Evolutionary conservation across 2,888 invertebrate genomes (phyloP), one percentile per base, ranked within the genome.

Genomic region (Tuberolachnus salignus): DNA sequence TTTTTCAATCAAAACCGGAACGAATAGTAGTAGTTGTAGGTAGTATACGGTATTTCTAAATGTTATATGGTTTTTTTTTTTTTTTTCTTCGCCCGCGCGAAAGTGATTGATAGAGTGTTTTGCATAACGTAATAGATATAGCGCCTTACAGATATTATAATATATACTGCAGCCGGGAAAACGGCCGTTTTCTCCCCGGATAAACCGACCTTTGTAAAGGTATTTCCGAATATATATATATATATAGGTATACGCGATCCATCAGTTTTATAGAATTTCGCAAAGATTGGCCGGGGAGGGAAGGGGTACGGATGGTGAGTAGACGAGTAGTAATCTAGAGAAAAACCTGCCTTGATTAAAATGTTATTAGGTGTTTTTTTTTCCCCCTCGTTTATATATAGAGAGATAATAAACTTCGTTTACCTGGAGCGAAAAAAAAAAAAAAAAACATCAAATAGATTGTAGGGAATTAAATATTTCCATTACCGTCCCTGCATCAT

Each of bases 101-200:
- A 69, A 69, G 78, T 78, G 78, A 78, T 78, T 78, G 78, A 78
- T 78, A 57, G 59, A 69, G 57, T 69, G 49, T 78, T 78, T 78
- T 78, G 69, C 59, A 61, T 78, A 78, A 59, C 49, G 44, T 61
- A 78, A 78, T 64, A 74, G 73, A 74, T 73, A 73, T 72, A 44
- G 63, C 42, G 63, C 42, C 46, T 34, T 34, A 42, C 34, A 42
- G 10, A n/a, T n/a, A n/a, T n/a, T n/a, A 34, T 34, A 34, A 42
- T 55, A 63, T n/a, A 46, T 16, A 26, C 34, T 13, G 42, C 16
- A n/a, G 49, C 42, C 13, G 67, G 34, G 34, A 21, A 67, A 78
- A 67, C 26, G 55, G 44, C 49, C 67, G 78, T 49, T 66, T 57
- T 78, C n/a, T n/a, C 16, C 34, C 21, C 49, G 23, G 21, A 14